Evolutionary conservation across 2,797 vertebrate species (phyloP).

Genomic region (Onychomys torridus): DNA sequence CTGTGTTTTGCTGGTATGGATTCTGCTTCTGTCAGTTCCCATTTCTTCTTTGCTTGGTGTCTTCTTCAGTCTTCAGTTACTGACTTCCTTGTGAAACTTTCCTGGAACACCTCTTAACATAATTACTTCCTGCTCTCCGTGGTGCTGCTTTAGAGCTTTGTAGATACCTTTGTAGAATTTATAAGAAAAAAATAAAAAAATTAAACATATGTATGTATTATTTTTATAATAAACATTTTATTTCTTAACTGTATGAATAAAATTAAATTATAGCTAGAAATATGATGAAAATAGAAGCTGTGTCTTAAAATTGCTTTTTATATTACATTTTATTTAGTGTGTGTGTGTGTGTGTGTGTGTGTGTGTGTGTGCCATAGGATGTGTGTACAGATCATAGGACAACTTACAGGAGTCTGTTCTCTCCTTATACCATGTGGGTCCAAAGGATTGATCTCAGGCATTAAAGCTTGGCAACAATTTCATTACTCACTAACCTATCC

Average conservation of each 20-base stretch:
- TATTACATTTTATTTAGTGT: neutral
- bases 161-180: neutral
- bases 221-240: neutral
- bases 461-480: neutral
- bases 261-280: neutral
- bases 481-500: neutral
- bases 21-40: neutral
- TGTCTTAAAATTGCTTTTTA: neutral
- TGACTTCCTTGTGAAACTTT: neutral
- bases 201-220: neutral
- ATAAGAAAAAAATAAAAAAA: neutral
- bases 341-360: neutral
- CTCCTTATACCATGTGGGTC: neutral
- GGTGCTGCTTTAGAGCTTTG: neutral
- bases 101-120: neutral
- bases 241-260: neutral
- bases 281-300: neutral
- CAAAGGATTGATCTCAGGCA: neutral
- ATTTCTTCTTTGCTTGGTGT: conserved; percentile 1
- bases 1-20: neutral
- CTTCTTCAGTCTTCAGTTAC: neutral
- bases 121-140: neutral
- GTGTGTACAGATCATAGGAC: neutral
- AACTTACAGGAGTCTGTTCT: neutral
- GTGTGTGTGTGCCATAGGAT: neutral